Evolutionary conservation across 2,113 vertebrate genomes (phyloP).

Genomic region (Hoplias malabaricus): DNA sequence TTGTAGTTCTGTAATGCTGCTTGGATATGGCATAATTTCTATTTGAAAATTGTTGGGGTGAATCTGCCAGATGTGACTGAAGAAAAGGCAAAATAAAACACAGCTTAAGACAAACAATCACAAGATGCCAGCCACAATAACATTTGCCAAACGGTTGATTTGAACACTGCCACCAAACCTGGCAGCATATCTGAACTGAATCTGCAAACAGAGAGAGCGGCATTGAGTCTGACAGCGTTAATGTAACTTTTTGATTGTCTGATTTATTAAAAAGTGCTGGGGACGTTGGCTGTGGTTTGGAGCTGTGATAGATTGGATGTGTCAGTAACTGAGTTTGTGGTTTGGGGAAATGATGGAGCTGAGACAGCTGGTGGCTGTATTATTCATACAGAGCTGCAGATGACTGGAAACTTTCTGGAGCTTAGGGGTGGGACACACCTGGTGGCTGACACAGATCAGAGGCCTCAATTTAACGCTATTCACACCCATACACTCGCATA

Average conservation of each 20-base stretch:
- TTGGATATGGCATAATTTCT: not conserved
- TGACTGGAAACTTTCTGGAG: slow-evolving; percentile 32
- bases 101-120: not conserved
- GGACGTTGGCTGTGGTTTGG: slow-evolving; percentile 13
- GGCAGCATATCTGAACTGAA: not conserved
- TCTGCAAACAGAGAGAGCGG: not conserved
- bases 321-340: slow-evolving; percentile 35
- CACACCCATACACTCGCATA: not conserved
- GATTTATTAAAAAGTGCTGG: slow-evolving; percentile 20
- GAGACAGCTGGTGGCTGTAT: slow-evolving; percentile 48
- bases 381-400: slow-evolving; percentile 48
- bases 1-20: too few species aligned
- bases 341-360: slow-evolving; percentile 23
- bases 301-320: slow-evolving; percentile 29
- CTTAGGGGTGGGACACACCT: slow-evolving; percentile 14
- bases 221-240: not conserved
- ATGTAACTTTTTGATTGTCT: slow-evolving; percentile 26
- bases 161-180: not conserved
- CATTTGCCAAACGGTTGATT: not conserved
- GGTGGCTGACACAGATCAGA: slow-evolving; percentile 31
- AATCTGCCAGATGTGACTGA: not conserved
- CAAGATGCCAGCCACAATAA: not conserved
- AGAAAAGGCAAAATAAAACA: not conserved
- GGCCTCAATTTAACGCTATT: not conserved
- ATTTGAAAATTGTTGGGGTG: not conserved